A percentile compares a stretch with the other conserved stretches of the same genome.
Conservation (phyloP, 2,888 invertebrate genomes). For the Hofmannophila pseudospretella region DNA sequence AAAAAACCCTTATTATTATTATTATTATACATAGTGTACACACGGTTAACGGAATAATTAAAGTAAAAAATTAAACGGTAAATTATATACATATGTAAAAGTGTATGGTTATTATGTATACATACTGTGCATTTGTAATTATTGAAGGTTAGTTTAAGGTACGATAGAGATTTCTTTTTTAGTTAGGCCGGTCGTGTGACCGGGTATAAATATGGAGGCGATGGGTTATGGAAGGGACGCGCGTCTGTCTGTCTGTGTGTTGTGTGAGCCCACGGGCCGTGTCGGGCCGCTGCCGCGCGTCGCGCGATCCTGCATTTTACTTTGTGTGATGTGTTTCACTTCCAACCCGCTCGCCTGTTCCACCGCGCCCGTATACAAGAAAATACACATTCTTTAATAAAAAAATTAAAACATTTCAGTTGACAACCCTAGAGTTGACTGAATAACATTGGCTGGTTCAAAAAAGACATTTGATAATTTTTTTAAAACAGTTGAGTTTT, state of each 20-base stretch:
- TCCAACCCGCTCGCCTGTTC: too few relatives aligned
- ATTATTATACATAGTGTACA: constrained; percentile 37
- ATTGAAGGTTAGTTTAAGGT: constrained; percentile 60
- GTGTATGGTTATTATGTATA: constrained; percentile 66
- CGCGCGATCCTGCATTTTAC: constrained; percentile 7
- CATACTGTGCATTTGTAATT: constrained; percentile 73
- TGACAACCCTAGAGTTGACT: too few relatives aligned
- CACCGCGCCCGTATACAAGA: too few relatives aligned
- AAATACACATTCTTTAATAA: too few relatives aligned
- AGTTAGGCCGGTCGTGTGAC: constrained; percentile 40
- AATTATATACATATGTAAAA: constrained; percentile 67
- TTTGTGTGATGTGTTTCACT: constrained; percentile 17
- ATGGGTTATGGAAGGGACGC: constrained; percentile 16
- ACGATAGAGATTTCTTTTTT: constrained; percentile 61
- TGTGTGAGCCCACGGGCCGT: constrained; percentile 6
- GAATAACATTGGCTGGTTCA: too few relatives aligned
- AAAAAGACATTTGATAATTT: too few relatives aligned
- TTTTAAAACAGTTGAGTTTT: too few relatives aligned
- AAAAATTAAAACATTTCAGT: too few relatives aligned
- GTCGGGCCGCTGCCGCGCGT: constrained; percentile 11
- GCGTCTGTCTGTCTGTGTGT: constrained; percentile 12
- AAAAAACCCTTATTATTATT: constrained; percentile 13
- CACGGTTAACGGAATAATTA: constrained; percentile 29
- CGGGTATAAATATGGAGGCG: constrained; percentile 34
- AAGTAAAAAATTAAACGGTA: constrained; percentile 21